Base-by-base conservation (phyloP, 2,888 invertebrate species). In the Epistrophe grossulariae region DNA sequence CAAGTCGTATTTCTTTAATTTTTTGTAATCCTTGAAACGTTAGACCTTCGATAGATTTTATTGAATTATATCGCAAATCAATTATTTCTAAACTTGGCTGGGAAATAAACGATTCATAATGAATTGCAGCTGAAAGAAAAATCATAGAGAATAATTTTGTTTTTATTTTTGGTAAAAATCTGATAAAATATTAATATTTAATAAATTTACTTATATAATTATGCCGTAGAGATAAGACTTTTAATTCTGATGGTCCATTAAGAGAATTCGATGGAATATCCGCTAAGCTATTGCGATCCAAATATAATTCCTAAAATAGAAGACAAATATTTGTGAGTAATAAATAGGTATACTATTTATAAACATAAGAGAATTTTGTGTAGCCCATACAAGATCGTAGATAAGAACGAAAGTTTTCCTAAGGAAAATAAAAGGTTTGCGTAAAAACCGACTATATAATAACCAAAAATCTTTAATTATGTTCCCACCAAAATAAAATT, bases 181-280 rank as follows among this genome's bases (percentile, higher is more conserved):
- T 7, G 17, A 24, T 24, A 2, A 24, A 3, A 9, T 15, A 3
- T 17, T 45, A 17, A 0, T 2, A 45, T 7, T 8, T n/a, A n/a
- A n/a, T n/a, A n/a, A n/a, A 91, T 94, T 94, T 94, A 97, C 97
- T 95, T 91, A 98, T 97, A 92, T 96, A 94, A 92, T 98, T 98
- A 90, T 95, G 94, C 89, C 95, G 94, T 78, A 98, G 93, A 0
- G 97, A 96, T 43, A 98, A 93, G 84, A 96, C 94, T 91, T 95
- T 95, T 79, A 98, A 93, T 35, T 95, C 94, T 90, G 94, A 95
- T 10, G 98, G 97, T 45, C 97, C 97, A 91, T 97, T 97, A 28
- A 98, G 93, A 1, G 97, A 97, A 48, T 95, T 94, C 38, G 96
- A 95, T 15, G 98, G 98, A 38, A 97, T 95, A 13, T 94, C 93